Evolutionary conservation across 2,888 invertebrate genomes (phyloP).

Genomic region (Drosophila incognita): DNA sequence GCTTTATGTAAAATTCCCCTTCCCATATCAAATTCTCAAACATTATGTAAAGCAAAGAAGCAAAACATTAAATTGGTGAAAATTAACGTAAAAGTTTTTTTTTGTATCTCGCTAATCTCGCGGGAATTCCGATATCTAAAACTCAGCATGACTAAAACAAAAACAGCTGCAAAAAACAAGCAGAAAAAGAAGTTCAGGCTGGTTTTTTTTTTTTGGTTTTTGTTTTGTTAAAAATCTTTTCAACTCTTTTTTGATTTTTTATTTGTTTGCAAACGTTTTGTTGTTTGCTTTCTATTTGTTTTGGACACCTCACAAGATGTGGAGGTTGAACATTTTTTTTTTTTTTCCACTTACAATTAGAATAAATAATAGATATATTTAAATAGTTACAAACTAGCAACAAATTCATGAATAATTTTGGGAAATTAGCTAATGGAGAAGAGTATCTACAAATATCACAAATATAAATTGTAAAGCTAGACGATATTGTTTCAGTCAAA

Average conservation of each 20-base stretch:
- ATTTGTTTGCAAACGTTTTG: conserved; percentile 36
- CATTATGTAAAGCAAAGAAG: conserved; percentile 37
- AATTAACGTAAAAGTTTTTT: conserved; percentile 63
- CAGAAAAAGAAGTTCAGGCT: conserved; percentile 22
- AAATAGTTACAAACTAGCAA: conserved; percentile 61
- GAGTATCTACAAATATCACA: conserved; percentile 71
- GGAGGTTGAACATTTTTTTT: conserved; percentile 7
- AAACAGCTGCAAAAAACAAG: conserved; percentile 20
- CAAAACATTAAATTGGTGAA: conserved; percentile 51
- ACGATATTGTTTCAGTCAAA: conserved; percentile 62
- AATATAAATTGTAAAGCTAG: conserved; percentile 60
- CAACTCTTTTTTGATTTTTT: conserved; percentile 43
- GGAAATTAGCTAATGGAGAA: conserved; percentile 54
- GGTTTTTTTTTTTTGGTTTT: conserved; percentile 41
- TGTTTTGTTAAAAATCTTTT: conserved; percentile 51
- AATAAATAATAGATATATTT: conserved; percentile 71
- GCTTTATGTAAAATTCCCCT: conserved; percentile 55
- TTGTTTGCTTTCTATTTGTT: conserved; percentile 66
- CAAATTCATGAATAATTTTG: conserved; percentile 56
- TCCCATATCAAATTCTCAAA: not conserved
- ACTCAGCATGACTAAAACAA: conserved; percentile 75
- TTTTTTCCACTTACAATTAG: conserved; percentile 58
- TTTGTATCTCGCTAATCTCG: conserved; percentile 40
- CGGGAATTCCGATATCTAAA: conserved; percentile 72
- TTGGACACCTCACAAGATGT: conserved; percentile 20